phyloP scores from a whole-genome alignment of 2,113 vertebrate species.

The Rana temporaria region DNA sequence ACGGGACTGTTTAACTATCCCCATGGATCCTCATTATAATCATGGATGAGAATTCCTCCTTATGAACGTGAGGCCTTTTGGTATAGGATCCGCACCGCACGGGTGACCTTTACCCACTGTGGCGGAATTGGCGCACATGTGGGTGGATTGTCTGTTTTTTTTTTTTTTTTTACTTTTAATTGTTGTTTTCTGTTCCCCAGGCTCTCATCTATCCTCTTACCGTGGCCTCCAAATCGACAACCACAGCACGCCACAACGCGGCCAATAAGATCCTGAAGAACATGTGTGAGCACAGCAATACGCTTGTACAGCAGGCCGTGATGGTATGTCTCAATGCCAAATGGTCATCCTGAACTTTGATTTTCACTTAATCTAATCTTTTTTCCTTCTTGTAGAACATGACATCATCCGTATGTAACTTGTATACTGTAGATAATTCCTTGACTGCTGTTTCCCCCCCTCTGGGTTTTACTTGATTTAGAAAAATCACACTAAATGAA shows the following conservation, averaged over 20 bases:
- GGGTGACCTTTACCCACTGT: neutral
- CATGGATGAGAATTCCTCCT: neutral
- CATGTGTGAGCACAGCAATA: conserved; percentile 99
- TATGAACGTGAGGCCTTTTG: neutral
- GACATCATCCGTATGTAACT: too few species aligned
- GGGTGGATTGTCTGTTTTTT: neutral
- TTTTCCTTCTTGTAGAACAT: too few species aligned
- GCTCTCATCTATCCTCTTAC: conserved; percentile 97
- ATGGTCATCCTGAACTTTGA: neutral
- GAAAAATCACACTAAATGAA: too few species aligned
- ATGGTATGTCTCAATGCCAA: conserved; percentile 80
- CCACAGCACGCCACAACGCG: conserved; percentile 81
- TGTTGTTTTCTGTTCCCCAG: conserved; percentile 65
- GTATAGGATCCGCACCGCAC: neutral
- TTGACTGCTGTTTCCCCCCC: too few species aligned
- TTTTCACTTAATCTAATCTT: too few species aligned
- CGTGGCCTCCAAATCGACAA: conserved; percentile 98
- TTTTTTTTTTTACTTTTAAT: conserved; percentile 15
- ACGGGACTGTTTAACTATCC: neutral
- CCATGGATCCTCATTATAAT: neutral
- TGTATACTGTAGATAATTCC: too few species aligned
- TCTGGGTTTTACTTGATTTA: too few species aligned
- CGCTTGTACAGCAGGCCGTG: conserved; percentile 96
- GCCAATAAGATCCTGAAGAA: conserved; percentile 95
- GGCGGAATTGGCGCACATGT: neutral